phyloP scores from a whole-genome alignment of 2,888 invertebrate species.

The Drosophila paramelanica region DNA sequence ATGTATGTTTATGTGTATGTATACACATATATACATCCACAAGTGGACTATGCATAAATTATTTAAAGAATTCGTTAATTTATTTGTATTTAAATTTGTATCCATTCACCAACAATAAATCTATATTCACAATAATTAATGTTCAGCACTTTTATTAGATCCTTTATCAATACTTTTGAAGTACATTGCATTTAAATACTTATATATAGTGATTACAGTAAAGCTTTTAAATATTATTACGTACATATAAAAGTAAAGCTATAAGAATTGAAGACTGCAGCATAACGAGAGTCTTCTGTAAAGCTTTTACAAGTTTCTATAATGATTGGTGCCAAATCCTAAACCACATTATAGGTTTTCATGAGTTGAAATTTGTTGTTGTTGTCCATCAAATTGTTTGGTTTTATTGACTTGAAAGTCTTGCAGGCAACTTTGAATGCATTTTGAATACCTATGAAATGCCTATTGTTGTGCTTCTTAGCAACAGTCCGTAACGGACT shows the following conservation, averaged over 20 bases:
- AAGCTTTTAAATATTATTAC: not conserved
- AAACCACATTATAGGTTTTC: not conserved
- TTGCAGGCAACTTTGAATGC: slow-evolving; percentile 65
- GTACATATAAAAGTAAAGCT: not conserved
- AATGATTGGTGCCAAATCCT: not conserved
- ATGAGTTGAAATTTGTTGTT: slow-evolving; percentile 4
- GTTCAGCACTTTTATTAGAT: not conserved
- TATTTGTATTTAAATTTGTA: slow-evolving; percentile 8
- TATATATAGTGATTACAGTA: not conserved
- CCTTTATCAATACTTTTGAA: not conserved
- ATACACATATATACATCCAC: too few relatives aligned
- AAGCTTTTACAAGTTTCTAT: slow-evolving; percentile 1
- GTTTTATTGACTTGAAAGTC: slow-evolving; percentile 47
- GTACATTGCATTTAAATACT: not conserved
- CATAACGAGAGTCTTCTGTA: not conserved
- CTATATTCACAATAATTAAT: not conserved
- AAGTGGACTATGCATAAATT: not conserved
- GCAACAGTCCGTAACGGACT: slow-evolving; percentile 2
- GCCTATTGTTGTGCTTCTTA: slow-evolving; percentile 57
- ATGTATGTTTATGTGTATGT: not conserved
- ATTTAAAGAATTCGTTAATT: not conserved
- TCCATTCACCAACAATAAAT: not conserved
- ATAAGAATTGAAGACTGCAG: not conserved
- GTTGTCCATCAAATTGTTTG: not conserved
- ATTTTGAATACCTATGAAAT: slow-evolving; percentile 64